phyloP scores from a whole-genome alignment of 1,140 invertebrate genomes.

The Drosophila hydei region DNA sequence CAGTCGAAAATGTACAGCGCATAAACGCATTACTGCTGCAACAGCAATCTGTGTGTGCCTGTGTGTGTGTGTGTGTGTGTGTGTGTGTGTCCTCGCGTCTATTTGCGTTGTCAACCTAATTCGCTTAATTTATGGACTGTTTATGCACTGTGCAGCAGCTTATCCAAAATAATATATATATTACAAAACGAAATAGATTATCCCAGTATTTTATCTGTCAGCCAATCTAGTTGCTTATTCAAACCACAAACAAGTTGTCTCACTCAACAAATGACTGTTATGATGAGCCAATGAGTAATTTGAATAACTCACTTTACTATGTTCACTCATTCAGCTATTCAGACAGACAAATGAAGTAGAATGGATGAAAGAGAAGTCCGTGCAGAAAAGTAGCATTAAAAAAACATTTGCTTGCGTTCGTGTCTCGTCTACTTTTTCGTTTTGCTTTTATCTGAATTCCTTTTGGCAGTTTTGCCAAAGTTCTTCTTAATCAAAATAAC shows the following conservation, averaged over 20 bases:
- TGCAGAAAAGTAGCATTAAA: conserved; percentile 27
- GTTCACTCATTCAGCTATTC: neutral
- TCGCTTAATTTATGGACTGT: conserved; percentile 42
- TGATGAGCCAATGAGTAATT: conserved; percentile 12
- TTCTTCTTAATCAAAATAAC: conserved; percentile 81
- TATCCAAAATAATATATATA: neutral
- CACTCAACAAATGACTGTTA: conserved; percentile 5
- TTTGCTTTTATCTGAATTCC: conserved; percentile 25
- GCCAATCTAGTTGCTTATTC: conserved; percentile 5
- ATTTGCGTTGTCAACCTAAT: conserved; percentile 42
- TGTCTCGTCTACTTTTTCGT: neutral
- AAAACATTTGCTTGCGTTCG: conserved; percentile 28
- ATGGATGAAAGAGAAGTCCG: neutral
- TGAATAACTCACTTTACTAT: conserved; percentile 12
- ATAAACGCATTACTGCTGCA: conserved; percentile 58
- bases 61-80: conserved; percentile 15
- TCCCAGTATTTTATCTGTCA: neutral
- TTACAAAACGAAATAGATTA: neutral
- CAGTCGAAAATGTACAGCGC: conserved; percentile 42
- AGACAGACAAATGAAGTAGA: conserved; percentile 4
- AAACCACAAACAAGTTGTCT: conserved; percentile 1
- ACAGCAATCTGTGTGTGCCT: conserved; percentile 18
- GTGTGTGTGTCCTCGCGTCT: conserved; percentile 30
- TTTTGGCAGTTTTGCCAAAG: conserved; percentile 54
- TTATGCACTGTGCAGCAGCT: conserved; percentile 2